Evolutionary conservation across 2,113 vertebrate genomes (phyloP), one percentile per base, ranked within the genome.

Genomic region (Catharus minimus): DNA sequence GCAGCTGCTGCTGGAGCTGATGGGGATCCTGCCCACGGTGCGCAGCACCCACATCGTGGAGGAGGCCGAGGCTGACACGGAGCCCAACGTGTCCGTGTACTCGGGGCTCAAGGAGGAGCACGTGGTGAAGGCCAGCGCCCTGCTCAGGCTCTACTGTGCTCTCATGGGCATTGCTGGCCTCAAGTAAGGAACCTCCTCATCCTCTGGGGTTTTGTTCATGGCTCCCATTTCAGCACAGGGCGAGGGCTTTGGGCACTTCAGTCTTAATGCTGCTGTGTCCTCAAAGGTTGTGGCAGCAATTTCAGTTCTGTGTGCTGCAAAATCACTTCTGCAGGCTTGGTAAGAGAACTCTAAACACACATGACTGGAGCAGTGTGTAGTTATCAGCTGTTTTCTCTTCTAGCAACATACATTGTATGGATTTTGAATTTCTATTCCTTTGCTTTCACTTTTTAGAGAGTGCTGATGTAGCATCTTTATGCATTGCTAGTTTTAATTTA

Each of bases 141-240:
- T 99, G 96, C 96, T 99, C 38, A 96, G 99, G 6, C 98, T 99
- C 32, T 99, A 99, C 96, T 99, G 99, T 22, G 99, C 99, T 21
- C 97, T 99, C 84, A 99, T 99, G 99, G 99, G 99, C 66, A 99
- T 99, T 14, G 99, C 99, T 49, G 99, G 99, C 24, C 98, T 99
- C 96, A 99, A 99, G 99, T 99, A 97, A 88, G 94, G 62, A 57
- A 8, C 38, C 18, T 67, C 67, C 90, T 86, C 26, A 6, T 82
- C 80, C 84, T 89, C 22, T 68, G 24, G 55, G 65, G 13, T 46
- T 57, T 78, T 64, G 21, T 18, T 86, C 16, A 0, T 44, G 23
- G 28, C 56, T 67, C 26, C 17, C 18, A 0, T 38, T 53, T 53
- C 77, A 71, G 58, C 26, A 38, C 33, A 56, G 62, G 7, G 38